Evolutionary conservation across 2,113 vertebrate species (phyloP), one percentile per base, ranked within the genome.

Genomic region (Melanotaenia duboulayi): DNA sequence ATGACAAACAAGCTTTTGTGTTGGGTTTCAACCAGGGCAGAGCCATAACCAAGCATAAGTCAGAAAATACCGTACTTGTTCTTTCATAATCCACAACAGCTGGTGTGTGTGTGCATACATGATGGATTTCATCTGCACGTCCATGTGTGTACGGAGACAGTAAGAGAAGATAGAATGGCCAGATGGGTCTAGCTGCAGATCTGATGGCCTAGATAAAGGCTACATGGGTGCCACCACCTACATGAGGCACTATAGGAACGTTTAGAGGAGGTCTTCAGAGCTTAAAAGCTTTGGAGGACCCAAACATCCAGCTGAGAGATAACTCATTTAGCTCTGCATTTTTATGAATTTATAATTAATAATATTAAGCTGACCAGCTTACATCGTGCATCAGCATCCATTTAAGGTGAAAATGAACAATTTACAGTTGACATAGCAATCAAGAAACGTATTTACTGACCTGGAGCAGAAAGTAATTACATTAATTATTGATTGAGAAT

Each of bases 201-300:
- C 85, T 88, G 90, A 74, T 91, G 92, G 79, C 92, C 91, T 90
- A 94, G 87, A 93, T 93, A 92, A 93, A 88, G 75, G 70, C 80
- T 64, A 67, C 74, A 87, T 89, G 87, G 78, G 85, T 76, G 85
- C 84, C 82, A 85, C 83, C 78, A 68, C 81, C 81, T 85, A 88
- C 84, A 89, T 81, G 72, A 84, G 80, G 72, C 87, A 83, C 90
- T 88, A 92, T 83, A 78, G 72, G 80, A 80, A 74, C 78, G 83
- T 86, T 89, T 73, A 84, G 79, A 80, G 80, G 44, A 78, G 78
- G 82, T 86, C 76, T 82, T 81, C 67, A 81, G 82, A 82, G 85
- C 86, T 87, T 40, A 55, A 82, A 85, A 79, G 71, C 81, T 88
- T 73, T 68, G 65, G 68, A 63, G 54, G 78, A 71, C 25, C 64